These are phyloP conservation scores for human (Homo sapiens) DNA, from an alignment of 2,113 vertebrate species.

Conservation along the genomic window DNA sequence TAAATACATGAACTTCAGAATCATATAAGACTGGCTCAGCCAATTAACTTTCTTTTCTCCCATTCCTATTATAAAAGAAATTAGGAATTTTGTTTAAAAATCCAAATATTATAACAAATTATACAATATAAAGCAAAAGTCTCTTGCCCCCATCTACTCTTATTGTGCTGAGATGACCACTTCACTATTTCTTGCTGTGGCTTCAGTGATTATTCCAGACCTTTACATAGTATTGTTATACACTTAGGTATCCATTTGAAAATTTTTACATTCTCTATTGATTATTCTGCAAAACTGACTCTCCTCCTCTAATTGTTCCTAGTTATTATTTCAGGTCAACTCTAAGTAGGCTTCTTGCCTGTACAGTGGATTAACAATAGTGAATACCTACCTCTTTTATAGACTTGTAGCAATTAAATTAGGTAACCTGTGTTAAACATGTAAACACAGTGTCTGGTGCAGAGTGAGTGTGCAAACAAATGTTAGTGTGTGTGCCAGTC, in stretches of 20 bases:
- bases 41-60: background rate
- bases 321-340: background rate
- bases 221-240: background rate
- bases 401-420: background rate
- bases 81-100: background rate
- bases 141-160: background rate
- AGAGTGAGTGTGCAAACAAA: background rate
- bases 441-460: too few species aligned
- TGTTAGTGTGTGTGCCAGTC: background rate
- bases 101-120: background rate
- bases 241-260: background rate
- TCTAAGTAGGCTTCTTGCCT: background rate
- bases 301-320: background rate
- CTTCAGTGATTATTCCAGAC: background rate
- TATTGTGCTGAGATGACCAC: background rate
- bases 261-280: background rate
- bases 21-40: background rate
- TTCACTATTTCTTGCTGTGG: background rate
- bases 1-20: background rate
- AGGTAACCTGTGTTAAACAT: background rate
- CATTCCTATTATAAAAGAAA: background rate
- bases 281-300: background rate
- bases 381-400: too few species aligned
- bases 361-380: background rate
- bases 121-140: background rate